Evolutionary conservation across 1,140 invertebrate species (phyloP), one percentile per base, ranked within the genome.

Genomic region (Doryteuthis pealeii): DNA sequence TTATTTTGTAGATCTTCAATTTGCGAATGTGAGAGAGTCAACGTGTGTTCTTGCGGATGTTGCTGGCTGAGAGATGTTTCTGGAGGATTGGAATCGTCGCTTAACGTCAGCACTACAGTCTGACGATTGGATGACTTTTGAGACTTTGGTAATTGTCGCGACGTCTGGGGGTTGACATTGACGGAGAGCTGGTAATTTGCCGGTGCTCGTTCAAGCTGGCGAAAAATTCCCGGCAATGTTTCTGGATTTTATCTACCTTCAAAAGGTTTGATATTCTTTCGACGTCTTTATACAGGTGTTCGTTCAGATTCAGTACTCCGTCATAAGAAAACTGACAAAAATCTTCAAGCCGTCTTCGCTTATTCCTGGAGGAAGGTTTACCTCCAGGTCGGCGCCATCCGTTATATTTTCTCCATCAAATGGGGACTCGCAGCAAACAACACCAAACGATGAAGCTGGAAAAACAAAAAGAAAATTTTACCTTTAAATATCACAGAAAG

Each of bases 401-500:
- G 66, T 68, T 18, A 68, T 68, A 22, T 68, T 68, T 33, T 68
- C 31, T 68, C 66, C 66, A 68, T 33, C 66, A 68, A 33, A 26
- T 68, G 66, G 22, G 66, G 66, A 68, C 66, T 68, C 5, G 66
- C 66, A 32, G 66, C 66, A 68, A 68, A 68, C 66, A 68, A 1
- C 8, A 68, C 66, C 66, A 68, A 31, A 32, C 66, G 66, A 33
- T 68, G 66, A 18, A 68, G 31, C 66, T 68, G 28, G 66, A 68
- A 31, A 68, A 32, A 10, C n/a, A 31, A 68, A 68, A 40, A 40
- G 4, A 40, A 10, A 40, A 40, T 40, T 40, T 10, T 5, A 40
- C 35, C 35, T 5, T 40, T 3, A 40, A 40, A 40, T 40, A 5
- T 40, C 35, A 40, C 10, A 40, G 35, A 40, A 40, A 40, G 10